A percentile compares a stretch with the other conserved stretches of the same genome.
Evolutionary conservation across 2,888 invertebrate genomes (phyloP).

Genomic region (Sphinx pinastri): DNA sequence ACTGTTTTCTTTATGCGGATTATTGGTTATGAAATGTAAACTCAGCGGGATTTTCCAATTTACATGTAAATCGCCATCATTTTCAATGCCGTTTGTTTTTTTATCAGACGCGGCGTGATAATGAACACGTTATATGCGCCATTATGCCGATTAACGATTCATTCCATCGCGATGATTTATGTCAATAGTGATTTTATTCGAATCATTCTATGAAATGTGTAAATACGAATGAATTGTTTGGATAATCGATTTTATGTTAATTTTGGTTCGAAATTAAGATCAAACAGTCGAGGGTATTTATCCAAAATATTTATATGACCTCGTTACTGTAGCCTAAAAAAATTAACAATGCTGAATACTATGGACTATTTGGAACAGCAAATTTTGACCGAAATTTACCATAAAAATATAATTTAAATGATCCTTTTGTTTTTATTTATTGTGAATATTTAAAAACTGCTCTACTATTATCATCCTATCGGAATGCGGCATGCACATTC

Average conservation of each 20-base stretch:
- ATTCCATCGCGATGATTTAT: not conserved
- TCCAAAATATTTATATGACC: no score
- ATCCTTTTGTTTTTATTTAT: no score
- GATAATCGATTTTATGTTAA: not conserved
- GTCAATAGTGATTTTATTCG: constrained; percentile 15
- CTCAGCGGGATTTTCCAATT: constrained; percentile 52
- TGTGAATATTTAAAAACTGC: no score
- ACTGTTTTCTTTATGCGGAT: constrained; percentile 37
- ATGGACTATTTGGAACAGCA: no score
- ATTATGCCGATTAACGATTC: constrained; percentile 10
- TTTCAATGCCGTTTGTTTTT: constrained; percentile 24
- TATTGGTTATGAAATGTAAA: constrained; percentile 42
- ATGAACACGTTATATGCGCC: constrained; percentile 17
- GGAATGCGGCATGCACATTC: no score
- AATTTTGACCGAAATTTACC: no score
- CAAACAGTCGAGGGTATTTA: not conserved
- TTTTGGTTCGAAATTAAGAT: not conserved
- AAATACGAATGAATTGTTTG: not conserved
- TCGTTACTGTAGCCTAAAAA: no score
- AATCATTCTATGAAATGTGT: constrained; percentile 4
- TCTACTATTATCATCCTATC: no score
- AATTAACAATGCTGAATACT: no score
- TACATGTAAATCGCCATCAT: constrained; percentile 51
- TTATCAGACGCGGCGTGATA: constrained; percentile 12
- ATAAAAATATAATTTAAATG: no score